Percentiles rank a stretch among this genome's conserved stretches.
Conservation (phyloP, 2,113 vertebrate species). For the Cairina moschata region DNA sequence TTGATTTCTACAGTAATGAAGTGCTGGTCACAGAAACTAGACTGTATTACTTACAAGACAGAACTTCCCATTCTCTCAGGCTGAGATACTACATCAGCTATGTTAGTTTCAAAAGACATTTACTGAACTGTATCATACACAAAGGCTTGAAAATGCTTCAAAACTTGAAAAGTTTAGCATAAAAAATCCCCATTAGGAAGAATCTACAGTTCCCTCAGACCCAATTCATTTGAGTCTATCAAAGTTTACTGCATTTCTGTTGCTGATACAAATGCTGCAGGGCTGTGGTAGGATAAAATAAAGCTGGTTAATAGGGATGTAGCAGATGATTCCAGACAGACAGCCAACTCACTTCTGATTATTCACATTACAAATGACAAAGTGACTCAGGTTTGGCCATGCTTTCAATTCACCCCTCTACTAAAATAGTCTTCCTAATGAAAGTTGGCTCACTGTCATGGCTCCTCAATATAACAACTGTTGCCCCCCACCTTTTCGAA, state of each 20-base stretch:
- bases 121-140: not conserved
- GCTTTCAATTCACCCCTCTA: not conserved
- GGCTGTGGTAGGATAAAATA: not conserved
- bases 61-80: not conserved
- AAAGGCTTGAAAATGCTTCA: not conserved
- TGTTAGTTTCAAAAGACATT: not conserved
- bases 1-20: not conserved
- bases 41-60: not conserved
- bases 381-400: not conserved
- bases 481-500: not conserved
- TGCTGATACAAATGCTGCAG: not conserved
- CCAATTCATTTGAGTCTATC: not conserved
- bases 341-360: not conserved
- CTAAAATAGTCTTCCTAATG: not conserved
- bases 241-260: not conserved
- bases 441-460: not conserved
- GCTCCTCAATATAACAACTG: not conserved
- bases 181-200: not conserved
- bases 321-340: not conserved
- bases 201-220: not conserved
- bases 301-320: not conserved
- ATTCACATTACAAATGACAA: not conserved
- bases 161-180: not conserved
- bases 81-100: not conserved
- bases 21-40: not conserved